These are phyloP conservation scores for Spinus pinus DNA, from an alignment of 2,797 vertebrate genomes.

Conservation along the genomic window DNA sequence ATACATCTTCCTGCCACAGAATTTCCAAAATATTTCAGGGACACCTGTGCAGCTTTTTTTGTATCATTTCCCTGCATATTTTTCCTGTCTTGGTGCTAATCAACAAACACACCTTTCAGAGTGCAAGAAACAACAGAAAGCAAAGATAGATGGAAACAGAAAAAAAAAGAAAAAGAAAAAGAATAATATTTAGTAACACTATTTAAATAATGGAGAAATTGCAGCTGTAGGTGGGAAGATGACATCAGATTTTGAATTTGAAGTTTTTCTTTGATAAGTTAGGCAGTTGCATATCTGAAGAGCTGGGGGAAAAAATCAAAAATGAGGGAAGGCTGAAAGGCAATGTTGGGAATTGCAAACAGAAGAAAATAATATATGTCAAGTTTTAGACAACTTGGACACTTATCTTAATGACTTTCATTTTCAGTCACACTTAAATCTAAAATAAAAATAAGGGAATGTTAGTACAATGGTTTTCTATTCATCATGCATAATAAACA, in stretches of 20 bases:
- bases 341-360: background rate
- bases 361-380: background rate
- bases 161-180: no score
- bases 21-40: conserved; percentile 30
- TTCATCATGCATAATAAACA: conserved; percentile 50
- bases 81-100: background rate
- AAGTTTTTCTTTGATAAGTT: background rate
- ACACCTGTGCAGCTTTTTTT: background rate
- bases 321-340: background rate
- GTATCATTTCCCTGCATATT: background rate
- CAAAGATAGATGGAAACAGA: background rate
- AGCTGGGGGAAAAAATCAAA: background rate
- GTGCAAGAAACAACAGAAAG: background rate
- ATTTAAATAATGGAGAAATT: background rate
- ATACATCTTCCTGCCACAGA: background rate
- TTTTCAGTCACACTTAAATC: conserved; percentile 8
- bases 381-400: background rate
- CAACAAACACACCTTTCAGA: background rate
- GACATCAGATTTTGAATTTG: background rate
- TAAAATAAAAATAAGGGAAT: background rate
- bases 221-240: background rate
- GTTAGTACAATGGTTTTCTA: background rate
- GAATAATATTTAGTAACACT: background rate
- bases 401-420: background rate
- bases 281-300: background rate